Base-by-base conservation (phyloP, 2,797 vertebrate genomes). In the Lophius americanus region DNA sequence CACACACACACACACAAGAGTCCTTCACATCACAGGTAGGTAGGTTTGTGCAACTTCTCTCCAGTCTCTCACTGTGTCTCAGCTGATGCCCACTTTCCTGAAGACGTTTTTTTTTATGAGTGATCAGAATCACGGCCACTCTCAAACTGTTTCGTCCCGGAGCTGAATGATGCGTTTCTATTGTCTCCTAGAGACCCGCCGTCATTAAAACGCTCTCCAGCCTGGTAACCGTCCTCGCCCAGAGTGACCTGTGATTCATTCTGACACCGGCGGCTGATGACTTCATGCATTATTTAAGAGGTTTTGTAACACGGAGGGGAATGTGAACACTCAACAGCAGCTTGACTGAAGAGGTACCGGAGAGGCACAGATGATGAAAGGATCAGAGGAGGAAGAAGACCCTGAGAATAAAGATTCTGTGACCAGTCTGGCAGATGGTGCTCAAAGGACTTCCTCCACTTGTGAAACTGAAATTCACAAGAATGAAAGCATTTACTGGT, bases 391-490 rank as follows among this genome's bases (percentile, higher is more conserved):
- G 37, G 7, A 38, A 38, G 37, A 7, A 38, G 37, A 38, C 7
- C 7, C 11, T 62, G 44, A 5, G 32, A 23, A 23, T 23, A 23
- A 23, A 23, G 23, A 23, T 70, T 72, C 60, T 79, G 73, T 50
- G 71, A 70, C 12, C 68, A 13, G 1, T 56, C 66, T 11, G 79
- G 64, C 35, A 87, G 14, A 51, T 77, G 80, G 51, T 80, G 86
- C 66, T 92, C 80, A 65, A 90, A 56, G 0, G 82, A 89, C 73
- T 78, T 81, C 70, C 87, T 87, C 55, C 91, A 59, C 59, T 88
- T 89, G 57, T 89, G 80, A 84, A 93, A 91, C 91, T 92, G 58
- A 74, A 71, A 73, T 44, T n/a, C 64, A 59, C 52, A 71, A 44
- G 41, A 60, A 47, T 60, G 1, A 54, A 38, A 56, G 5, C 0